A percentile compares a stretch with the other conserved stretches of the same genome.
Conservation (phyloP, 2,888 invertebrate genomes). For the Dynastes maya region DNA sequence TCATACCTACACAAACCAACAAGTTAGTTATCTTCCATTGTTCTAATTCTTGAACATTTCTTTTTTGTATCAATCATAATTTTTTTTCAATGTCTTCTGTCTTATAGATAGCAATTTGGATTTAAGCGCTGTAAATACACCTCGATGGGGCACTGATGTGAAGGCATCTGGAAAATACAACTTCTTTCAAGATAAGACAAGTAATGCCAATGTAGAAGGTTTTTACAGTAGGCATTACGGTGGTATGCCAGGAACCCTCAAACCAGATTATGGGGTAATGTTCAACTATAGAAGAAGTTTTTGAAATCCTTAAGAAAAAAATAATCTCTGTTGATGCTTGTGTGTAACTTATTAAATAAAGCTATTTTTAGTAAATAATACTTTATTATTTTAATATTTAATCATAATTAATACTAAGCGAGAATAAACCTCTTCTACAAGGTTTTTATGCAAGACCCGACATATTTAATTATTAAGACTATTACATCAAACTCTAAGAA, state of each 20-base stretch:
- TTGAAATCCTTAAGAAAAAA: neutral
- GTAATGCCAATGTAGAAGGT: conserved; percentile 43
- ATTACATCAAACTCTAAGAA: too few relatives aligned
- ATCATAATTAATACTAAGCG: too few relatives aligned
- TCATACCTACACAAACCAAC: conserved; percentile 40
- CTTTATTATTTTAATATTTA: too few relatives aligned
- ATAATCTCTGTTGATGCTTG: neutral
- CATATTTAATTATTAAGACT: too few relatives aligned
- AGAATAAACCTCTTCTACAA: too few relatives aligned
- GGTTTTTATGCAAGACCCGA: too few relatives aligned
- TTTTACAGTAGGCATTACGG: conserved; percentile 30
- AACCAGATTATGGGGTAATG: conserved; percentile 38
- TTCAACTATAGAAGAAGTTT: conserved; percentile 24
- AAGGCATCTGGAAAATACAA: conserved; percentile 48
- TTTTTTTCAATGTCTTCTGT: too few relatives aligned
- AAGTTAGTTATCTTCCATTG: conserved; percentile 11
- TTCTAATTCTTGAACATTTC: too few relatives aligned
- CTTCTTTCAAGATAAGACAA: conserved; percentile 45
- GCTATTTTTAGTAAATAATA: too few relatives aligned
- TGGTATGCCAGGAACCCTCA: conserved; percentile 15
- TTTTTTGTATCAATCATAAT: too few relatives aligned
- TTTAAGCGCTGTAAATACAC: conserved; percentile 29
- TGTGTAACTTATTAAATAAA: too few relatives aligned
- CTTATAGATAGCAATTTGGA: conserved; percentile 44
- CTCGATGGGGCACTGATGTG: conserved; percentile 40